Percentiles rank a stretch among this genome's conserved stretches.
Conservation (phyloP, 2,113 vertebrate genomes). For the Paracanthobrama guichenoti region DNA sequence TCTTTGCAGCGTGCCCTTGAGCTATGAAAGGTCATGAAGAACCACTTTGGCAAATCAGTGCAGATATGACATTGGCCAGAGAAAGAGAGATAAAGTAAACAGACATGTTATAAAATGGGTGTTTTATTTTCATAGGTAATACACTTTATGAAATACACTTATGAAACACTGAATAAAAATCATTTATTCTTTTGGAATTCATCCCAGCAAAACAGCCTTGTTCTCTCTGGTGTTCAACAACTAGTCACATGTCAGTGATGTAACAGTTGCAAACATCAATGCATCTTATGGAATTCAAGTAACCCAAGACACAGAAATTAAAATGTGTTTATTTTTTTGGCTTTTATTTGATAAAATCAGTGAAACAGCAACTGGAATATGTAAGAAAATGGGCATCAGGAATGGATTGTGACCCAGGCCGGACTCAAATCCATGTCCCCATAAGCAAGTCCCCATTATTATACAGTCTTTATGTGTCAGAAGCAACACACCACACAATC, state of each 20-base stretch:
- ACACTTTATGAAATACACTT: neutral
- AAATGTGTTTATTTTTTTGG: neutral
- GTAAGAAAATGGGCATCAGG: neutral
- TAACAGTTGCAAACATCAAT: neutral
- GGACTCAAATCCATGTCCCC: neutral
- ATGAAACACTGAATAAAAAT: neutral
- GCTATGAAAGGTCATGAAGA: neutral
- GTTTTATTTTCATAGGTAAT: constrained; percentile 4
- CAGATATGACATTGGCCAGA: neutral
- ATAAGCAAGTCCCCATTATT: neutral
- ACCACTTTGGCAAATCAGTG: constrained; percentile 9
- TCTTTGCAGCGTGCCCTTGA: neutral
- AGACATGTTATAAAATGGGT: neutral
- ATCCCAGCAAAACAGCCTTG: neutral
- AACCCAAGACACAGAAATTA: neutral
- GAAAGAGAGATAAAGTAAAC: neutral
- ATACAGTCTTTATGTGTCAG: neutral
- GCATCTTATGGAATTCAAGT: neutral
- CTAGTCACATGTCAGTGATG: neutral
- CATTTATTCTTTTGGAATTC: neutral
- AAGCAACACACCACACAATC: neutral
- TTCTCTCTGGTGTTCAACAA: neutral
- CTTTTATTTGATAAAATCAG: neutral
- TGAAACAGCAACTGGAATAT: neutral
- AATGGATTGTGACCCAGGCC: neutral